phyloP scores from a whole-genome alignment of 2,888 invertebrate species.

The Drosophila macrospina region DNA sequence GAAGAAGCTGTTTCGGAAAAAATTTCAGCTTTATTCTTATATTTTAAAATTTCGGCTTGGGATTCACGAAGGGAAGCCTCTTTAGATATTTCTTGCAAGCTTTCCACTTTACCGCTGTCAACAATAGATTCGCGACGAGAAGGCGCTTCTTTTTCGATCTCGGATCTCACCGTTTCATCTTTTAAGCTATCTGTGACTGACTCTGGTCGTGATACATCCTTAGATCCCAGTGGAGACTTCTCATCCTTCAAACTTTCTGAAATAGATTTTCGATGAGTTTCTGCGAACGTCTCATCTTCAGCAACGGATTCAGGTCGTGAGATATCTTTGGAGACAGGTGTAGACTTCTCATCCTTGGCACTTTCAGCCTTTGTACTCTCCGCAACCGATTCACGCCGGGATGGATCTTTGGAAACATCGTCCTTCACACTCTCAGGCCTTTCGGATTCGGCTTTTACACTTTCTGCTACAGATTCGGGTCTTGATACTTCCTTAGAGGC shows the following conservation, averaged over 20 bases:
- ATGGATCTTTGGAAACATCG: too few relatives aligned
- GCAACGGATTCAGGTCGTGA: conserved; percentile 40
- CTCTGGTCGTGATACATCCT: conserved; percentile 37
- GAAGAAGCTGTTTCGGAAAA: conserved; percentile 56
- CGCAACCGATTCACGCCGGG: too few relatives aligned
- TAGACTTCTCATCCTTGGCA: too few relatives aligned
- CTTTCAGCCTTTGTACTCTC: too few relatives aligned
- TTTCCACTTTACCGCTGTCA: neutral
- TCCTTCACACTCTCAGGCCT: too few relatives aligned
- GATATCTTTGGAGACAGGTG: conserved; percentile 41
- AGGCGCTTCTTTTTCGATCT: conserved; percentile 19
- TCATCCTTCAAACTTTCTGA: conserved; percentile 24
- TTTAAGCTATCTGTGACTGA: conserved; percentile 38
- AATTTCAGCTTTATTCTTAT: neutral
- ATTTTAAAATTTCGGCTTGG: conserved; percentile 10
- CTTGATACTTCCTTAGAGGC: too few relatives aligned
- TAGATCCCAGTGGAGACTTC: conserved; percentile 26
- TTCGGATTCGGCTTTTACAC: too few relatives aligned
- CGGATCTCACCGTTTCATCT: conserved; percentile 13
- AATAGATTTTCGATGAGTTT: conserved; percentile 27
- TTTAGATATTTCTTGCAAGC: conserved; percentile 37
- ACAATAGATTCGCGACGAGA: conserved; percentile 29
- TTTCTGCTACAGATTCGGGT: too few relatives aligned
- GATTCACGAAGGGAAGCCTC: conserved; percentile 43
- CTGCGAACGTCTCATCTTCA: conserved; percentile 17